These are phyloP conservation scores for Bolborhynchus lineola DNA, from an alignment of 2,113 vertebrate genomes.

Conservation along the genomic window DNA sequence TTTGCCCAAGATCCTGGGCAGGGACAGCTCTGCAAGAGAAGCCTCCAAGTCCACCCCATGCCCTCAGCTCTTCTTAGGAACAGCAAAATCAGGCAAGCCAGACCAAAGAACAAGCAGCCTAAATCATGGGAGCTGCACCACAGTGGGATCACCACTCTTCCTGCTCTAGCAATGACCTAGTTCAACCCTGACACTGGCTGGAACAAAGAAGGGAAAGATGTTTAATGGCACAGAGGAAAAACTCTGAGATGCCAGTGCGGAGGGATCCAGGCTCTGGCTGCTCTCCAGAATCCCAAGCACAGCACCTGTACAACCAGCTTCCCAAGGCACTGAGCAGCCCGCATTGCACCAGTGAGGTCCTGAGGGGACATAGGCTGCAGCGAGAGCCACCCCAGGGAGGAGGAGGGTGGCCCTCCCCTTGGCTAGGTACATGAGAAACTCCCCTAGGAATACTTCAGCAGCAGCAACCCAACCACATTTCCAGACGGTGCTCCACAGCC, in stretches of 20 bases:
- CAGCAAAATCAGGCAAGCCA: not conserved
- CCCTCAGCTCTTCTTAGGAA: not conserved
- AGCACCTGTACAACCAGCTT: not conserved
- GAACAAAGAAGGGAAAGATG: not conserved
- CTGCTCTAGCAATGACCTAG: not conserved
- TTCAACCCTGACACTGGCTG: not conserved
- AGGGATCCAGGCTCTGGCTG: not conserved
- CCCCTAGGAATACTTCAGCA: not conserved
- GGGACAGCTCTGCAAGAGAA: not conserved
- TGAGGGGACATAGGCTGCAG: not conserved
- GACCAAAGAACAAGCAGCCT: not conserved
- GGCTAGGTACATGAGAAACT: not conserved
- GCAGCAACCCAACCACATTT: not conserved
- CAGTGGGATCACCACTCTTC: not conserved
- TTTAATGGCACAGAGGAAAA: not conserved
- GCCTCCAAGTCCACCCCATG: not conserved
- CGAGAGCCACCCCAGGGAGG: not conserved
- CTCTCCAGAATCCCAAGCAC: constrained; percentile 10
- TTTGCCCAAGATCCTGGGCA: not conserved
- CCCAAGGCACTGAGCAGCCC: not conserved
- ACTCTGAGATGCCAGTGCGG: rapidly evolving
- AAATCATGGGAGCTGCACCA: not conserved
- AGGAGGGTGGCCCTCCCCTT: not conserved
- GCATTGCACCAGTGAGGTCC: not conserved
- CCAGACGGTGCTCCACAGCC: not conserved